Evolutionary conservation across 2,888 invertebrate species (phyloP).

Genomic region (Dimorphilus gyrociliatus): DNA sequence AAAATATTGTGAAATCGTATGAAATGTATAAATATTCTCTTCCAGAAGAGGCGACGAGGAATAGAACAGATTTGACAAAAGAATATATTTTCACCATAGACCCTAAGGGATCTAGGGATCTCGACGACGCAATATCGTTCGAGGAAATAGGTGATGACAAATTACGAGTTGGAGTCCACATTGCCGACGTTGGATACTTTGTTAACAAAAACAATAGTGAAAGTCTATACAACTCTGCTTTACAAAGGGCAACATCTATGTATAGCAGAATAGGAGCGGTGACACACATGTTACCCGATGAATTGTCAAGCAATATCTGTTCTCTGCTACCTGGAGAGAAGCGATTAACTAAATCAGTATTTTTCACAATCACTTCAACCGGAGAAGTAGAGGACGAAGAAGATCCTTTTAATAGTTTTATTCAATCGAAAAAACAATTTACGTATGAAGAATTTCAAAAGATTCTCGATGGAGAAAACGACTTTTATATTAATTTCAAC

Average conservation of each 20-base stretch:
- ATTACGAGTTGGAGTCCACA: slow-evolving; percentile 22
- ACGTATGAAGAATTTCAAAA: too few relatives aligned
- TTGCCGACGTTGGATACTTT: slow-evolving; percentile 20
- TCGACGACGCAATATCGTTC: slow-evolving; percentile 19
- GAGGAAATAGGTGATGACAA: slow-evolving; percentile 14
- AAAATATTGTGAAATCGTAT: slow-evolving; percentile 11
- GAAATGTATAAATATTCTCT: slow-evolving; percentile 12
- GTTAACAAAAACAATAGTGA: slow-evolving; percentile 15
- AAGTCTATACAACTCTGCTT: slow-evolving; percentile 41
- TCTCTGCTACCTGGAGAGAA: slow-evolving; percentile 6
- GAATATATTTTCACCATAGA: slow-evolving; percentile 19
- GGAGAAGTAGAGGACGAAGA: slow-evolving; percentile 7
- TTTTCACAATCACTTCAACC: slow-evolving; percentile 2
- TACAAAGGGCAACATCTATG: slow-evolving; percentile 11
- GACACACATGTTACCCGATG: slow-evolving; percentile 7
- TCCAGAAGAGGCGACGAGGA: slow-evolving; percentile 10
- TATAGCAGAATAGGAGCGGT: too few relatives aligned
- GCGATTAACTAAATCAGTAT: slow-evolving; percentile 7
- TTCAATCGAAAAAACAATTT: slow-evolving; percentile 19
- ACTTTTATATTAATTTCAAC: too few relatives aligned
- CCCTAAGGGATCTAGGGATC: slow-evolving; percentile 9
- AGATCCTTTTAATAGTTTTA: slow-evolving; percentile 14
- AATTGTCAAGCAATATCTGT: slow-evolving; percentile 6
- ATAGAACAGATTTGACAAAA: slow-evolving; percentile 13
- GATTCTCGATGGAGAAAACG: too few relatives aligned